Percentiles rank a stretch among this genome's conserved stretches.
These are phyloP conservation scores for Pogonomyrmex barbatus DNA, from an alignment of 1,140 invertebrate species.

Conservation along the genomic window DNA sequence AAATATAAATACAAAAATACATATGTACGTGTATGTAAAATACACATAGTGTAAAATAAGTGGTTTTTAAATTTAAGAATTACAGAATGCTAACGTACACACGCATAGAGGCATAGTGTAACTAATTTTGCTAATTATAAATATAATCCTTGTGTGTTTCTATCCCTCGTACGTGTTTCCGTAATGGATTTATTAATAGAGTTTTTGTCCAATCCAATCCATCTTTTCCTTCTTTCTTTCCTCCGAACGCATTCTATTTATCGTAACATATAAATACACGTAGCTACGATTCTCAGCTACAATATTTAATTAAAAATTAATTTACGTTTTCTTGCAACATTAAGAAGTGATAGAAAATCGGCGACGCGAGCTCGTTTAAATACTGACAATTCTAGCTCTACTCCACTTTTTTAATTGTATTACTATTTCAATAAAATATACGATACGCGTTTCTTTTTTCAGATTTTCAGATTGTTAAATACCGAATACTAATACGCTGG, in stretches of 20 bases:
- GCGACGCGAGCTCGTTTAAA: background rate
- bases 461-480: background rate
- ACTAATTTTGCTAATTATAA: background rate
- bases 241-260: background rate
- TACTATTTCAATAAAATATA: constrained; percentile 15
- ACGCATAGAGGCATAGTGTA: background rate
- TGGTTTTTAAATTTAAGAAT: background rate
- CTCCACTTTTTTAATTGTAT: no score
- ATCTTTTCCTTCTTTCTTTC: background rate
- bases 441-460: constrained; percentile 9
- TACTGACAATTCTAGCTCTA: background rate
- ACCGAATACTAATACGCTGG: background rate
- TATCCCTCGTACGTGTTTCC: background rate
- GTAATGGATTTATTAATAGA: background rate
- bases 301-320: background rate
- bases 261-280: background rate
- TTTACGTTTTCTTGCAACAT: background rate
- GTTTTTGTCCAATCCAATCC: no score
- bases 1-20: no score
- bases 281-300: background rate
- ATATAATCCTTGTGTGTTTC: background rate
- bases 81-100: background rate
- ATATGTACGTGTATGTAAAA: no score
- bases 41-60: background rate
- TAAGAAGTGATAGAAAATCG: constrained; percentile 2